A percentile compares a stretch with the other conserved stretches of the same genome.
Evolutionary conservation across 1,140 invertebrate species (phyloP).

Genomic region (Drosophila ercepeae): DNA sequence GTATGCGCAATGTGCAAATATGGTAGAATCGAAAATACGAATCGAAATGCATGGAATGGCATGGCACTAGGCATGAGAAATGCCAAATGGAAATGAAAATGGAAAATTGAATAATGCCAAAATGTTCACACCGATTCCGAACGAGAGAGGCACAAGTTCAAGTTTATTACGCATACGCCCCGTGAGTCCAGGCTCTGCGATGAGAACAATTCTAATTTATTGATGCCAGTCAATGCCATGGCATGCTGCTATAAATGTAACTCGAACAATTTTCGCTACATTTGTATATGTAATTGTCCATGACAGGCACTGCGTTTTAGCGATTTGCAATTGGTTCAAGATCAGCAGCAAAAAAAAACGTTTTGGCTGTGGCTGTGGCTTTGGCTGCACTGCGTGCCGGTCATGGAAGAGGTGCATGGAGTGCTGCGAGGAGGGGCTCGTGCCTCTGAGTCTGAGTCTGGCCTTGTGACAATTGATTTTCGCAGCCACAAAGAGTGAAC

Average conservation of each 20-base stretch:
- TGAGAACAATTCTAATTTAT: slow-evolving; percentile 62
- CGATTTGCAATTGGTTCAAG: slow-evolving; percentile 79
- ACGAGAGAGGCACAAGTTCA: slow-evolving; percentile 56
- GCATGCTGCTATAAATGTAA: slow-evolving; percentile 60
- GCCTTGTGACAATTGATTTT: slow-evolving; percentile 62
- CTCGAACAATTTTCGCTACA: slow-evolving; percentile 38
- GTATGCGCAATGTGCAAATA: slow-evolving; percentile 77
- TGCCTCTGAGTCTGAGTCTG: slow-evolving; percentile 27
- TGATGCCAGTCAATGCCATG: slow-evolving; percentile 57
- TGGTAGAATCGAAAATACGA: slow-evolving; percentile 29
- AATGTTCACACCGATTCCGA: slow-evolving; percentile 4
- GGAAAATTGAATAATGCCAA: slow-evolving; percentile 2
- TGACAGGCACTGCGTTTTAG: slow-evolving; percentile 59
- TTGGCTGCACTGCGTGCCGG: slow-evolving; percentile 29
- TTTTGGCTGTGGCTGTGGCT: slow-evolving; percentile 21
- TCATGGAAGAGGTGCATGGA: neutral
- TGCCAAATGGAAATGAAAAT: slow-evolving; percentile 11
- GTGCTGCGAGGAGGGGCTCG: neutral
- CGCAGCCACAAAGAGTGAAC: slow-evolving; percentile 48
- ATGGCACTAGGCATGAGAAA: slow-evolving; percentile 39
- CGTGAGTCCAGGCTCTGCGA: slow-evolving; percentile 11
- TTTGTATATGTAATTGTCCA: slow-evolving; percentile 51
- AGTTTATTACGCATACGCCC: slow-evolving; percentile 69
- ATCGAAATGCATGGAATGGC: slow-evolving; percentile 28
- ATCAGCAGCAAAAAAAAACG: slow-evolving; percentile 57